A percentile compares a stretch with the other conserved stretches of the same genome.
These are phyloP conservation scores for Akabosia matsudoensis DNA, from an alignment of 1,140 invertebrate genomes.

Conservation along the genomic window DNA sequence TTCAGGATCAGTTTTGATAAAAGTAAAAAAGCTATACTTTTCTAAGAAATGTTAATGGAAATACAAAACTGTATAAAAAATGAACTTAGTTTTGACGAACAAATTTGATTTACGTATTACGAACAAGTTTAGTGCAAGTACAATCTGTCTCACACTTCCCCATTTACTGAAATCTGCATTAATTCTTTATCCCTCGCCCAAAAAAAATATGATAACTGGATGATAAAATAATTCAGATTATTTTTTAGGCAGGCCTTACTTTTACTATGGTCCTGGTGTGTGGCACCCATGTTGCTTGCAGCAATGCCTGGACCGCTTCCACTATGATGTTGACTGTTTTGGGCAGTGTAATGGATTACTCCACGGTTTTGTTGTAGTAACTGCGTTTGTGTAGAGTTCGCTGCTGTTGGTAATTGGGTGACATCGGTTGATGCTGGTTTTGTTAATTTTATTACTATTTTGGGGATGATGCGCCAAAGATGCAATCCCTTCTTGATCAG, in stretches of 20 bases:
- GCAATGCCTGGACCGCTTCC: not conserved
- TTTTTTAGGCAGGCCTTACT: slow-evolving; percentile 23
- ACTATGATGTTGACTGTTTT: not conserved
- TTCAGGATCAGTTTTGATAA: too few relatives aligned
- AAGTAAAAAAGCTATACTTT: too few relatives aligned
- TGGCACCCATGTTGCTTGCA: not conserved
- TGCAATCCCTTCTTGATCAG: not conserved
- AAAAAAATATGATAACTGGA: not conserved
- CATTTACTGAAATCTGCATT: not conserved
- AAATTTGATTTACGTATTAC: too few relatives aligned
- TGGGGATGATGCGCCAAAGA: not conserved
- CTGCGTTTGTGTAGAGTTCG: slow-evolving; percentile 18
- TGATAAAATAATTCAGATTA: not conserved
- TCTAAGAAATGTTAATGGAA: too few relatives aligned
- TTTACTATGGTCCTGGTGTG: slow-evolving; percentile 29
- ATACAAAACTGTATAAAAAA: too few relatives aligned
- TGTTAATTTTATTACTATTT: slow-evolving; percentile 13
- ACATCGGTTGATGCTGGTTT: not conserved
- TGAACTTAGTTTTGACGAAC: too few relatives aligned
- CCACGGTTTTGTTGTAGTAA: slow-evolving; percentile 32
- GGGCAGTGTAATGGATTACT: slow-evolving; percentile 35
- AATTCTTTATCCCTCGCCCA: too few relatives aligned
- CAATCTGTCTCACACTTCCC: too few relatives aligned
- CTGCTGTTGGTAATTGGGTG: slow-evolving; percentile 14
- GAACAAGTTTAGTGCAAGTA: too few relatives aligned